These are phyloP conservation scores for Malacoraja senta DNA, from an alignment of 2,797 vertebrate genomes.

Conservation along the genomic window DNA sequence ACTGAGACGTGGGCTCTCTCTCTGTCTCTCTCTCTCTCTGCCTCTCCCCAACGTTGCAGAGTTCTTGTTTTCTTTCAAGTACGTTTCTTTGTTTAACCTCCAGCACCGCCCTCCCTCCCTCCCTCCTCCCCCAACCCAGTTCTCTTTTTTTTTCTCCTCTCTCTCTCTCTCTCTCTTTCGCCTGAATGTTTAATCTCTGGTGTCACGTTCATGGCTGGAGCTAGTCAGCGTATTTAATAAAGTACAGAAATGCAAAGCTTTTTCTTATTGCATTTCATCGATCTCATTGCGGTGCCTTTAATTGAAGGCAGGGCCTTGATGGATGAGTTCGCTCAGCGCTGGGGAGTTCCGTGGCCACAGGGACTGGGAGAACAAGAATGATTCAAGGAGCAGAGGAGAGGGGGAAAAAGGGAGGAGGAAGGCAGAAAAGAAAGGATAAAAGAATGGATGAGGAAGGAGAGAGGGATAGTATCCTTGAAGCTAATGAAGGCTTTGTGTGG, in stretches of 20 bases:
- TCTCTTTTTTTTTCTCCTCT: neutral
- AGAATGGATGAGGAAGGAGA: neutral
- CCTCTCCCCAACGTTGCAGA: neutral
- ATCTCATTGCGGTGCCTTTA: constrained; percentile 68
- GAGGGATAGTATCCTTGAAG: neutral
- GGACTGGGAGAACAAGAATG: neutral
- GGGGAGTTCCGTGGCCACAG: neutral
- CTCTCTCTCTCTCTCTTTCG: neutral
- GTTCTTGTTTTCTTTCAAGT: neutral
- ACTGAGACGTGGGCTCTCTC: neutral
- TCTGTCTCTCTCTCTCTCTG: neutral
- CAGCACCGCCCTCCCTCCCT: neutral
- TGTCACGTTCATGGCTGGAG: constrained; percentile 56
- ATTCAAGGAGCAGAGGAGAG: neutral
- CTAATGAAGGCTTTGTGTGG: neutral
- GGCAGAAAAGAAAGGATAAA: too few relatives aligned
- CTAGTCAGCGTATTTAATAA: constrained; percentile 66
- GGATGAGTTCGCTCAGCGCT: neutral
- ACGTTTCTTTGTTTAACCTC: neutral
- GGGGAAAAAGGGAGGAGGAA: neutral
- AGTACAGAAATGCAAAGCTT: constrained; percentile 67
- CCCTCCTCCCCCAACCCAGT: neutral
- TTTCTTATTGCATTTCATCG: constrained; percentile 66
- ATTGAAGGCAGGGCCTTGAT: constrained; percentile 52
- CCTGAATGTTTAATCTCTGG: constrained; percentile 47